Percentiles rank a stretch among this genome's conserved stretches.
These are phyloP conservation scores for Bubalus kerabau DNA, from an alignment of 2,113 vertebrate species.

Conservation along the genomic window DNA sequence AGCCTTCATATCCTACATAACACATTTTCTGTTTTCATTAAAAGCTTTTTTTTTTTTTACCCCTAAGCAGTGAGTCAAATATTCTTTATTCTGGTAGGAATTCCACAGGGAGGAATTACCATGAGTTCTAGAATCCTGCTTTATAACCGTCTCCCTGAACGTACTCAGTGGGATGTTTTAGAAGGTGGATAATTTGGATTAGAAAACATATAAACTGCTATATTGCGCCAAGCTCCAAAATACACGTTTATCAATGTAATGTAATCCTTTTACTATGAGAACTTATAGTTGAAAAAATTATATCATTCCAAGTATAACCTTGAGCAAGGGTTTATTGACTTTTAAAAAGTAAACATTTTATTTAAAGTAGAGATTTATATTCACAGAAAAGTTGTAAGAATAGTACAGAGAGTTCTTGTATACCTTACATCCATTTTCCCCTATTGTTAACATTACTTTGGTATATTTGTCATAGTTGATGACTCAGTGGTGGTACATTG, in stretches of 20 bases:
- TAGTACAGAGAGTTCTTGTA: neutral
- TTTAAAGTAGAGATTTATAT: neutral
- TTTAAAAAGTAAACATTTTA: neutral
- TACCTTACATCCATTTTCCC: neutral
- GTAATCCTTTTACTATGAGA: neutral
- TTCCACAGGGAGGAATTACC: neutral
- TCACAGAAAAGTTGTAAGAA: neutral
- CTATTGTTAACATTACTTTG: neutral
- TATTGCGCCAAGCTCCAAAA: neutral
- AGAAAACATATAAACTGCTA: neutral
- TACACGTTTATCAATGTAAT: neutral
- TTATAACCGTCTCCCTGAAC: neutral
- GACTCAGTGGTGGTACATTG: neutral
- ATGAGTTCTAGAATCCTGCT: neutral
- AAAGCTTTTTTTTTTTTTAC: neutral
- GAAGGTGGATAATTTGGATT: neutral
- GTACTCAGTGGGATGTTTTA: constrained; percentile 7
- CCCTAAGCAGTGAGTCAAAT: neutral
- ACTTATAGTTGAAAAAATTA: constrained; percentile 2
- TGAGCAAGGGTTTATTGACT: neutral
- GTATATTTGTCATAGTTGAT: neutral
- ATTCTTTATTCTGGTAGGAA: neutral
- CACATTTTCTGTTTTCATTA: neutral
- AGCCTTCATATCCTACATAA: neutral
- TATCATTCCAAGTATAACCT: neutral